Conservation (phyloP, 2,888 invertebrate species). For the Oscheius myriophilus region DNA sequence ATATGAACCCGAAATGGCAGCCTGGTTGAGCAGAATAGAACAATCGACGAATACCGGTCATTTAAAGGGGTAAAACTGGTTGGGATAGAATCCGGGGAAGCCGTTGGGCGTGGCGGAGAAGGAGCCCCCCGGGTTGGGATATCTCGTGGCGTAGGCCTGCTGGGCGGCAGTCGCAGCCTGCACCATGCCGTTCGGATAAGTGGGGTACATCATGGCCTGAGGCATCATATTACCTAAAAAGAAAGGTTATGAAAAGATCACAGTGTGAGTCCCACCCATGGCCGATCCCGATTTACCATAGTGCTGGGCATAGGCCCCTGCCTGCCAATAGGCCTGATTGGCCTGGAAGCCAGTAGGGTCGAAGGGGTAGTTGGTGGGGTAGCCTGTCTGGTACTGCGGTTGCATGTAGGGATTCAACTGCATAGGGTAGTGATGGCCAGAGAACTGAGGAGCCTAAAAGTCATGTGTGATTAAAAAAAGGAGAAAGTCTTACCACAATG, state of each 20-base stretch:
- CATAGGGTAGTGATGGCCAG: background rate
- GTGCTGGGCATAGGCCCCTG: background rate
- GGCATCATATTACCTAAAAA: conserved; percentile 14
- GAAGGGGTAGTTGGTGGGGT: conserved; percentile 10
- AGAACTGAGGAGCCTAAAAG: background rate
- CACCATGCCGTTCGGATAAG: conserved; percentile 13
- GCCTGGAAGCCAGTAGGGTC: conserved; percentile 17
- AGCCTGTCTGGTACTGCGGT: background rate
- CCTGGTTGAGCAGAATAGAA: too few relatives aligned
- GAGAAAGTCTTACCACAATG: background rate
- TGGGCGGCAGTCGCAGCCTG: background rate
- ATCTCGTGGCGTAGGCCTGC: background rate
- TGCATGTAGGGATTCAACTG: conserved; percentile 21
- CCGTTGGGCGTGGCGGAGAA: background rate
- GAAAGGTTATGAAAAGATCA: background rate
- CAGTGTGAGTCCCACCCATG: conserved; percentile 14
- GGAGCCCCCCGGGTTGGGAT: background rate
- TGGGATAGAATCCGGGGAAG: background rate
- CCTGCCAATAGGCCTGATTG: conserved; percentile 6
- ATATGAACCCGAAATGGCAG: too few relatives aligned
- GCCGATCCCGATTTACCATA: conserved; percentile 13
- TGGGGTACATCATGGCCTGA: conserved; percentile 17
- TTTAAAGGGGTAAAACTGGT: too few relatives aligned
- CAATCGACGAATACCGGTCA: too few relatives aligned
- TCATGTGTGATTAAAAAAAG: too few relatives aligned